Evolutionary conservation across 2,113 vertebrate genomes (phyloP).

Genomic region (Carassius auratus): DNA sequence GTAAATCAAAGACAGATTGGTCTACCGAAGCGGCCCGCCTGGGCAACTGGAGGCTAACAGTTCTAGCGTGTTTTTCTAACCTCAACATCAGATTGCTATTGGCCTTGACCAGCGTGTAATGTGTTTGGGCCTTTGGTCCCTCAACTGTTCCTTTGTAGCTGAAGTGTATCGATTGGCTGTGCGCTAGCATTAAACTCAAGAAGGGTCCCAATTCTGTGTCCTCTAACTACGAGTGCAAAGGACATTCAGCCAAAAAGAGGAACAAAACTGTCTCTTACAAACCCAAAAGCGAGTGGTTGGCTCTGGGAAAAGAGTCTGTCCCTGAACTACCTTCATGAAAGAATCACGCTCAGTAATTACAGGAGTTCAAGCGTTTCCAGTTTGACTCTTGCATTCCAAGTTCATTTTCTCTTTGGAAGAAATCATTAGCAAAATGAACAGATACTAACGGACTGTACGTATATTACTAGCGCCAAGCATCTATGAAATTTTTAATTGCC

Average conservation of each 20-base stretch:
- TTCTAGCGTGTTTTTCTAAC: conserved; percentile 44
- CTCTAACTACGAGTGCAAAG: conserved; percentile 55
- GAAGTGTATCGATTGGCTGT: conserved; percentile 59
- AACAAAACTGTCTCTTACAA: conserved; percentile 16
- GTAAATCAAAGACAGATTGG: conserved; percentile 20
- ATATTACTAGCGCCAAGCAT: background rate
- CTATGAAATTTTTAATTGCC: conserved; percentile 29
- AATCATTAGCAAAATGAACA: conserved; percentile 28
- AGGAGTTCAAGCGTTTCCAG: background rate
- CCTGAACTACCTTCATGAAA: conserved; percentile 12
- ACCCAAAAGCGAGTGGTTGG: background rate
- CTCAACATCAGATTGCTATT: conserved; percentile 45
- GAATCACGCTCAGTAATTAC: conserved; percentile 16
- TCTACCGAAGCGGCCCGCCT: background rate
- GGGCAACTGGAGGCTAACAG: conserved; percentile 38
- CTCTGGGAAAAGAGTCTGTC: conserved; percentile 11
- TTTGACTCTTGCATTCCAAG: background rate
- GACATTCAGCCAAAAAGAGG: conserved; percentile 28
- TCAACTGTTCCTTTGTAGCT: conserved; percentile 54
- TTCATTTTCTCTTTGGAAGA: background rate
- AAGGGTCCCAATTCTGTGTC: conserved; percentile 51
- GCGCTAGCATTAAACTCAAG: conserved; percentile 56
- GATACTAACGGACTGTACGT: background rate
- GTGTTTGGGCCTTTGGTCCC: conserved; percentile 55
- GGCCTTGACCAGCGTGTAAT: conserved; percentile 52